Conservation (phyloP, 2,113 vertebrate species). For the Ivindomyrus marchei region DNA sequence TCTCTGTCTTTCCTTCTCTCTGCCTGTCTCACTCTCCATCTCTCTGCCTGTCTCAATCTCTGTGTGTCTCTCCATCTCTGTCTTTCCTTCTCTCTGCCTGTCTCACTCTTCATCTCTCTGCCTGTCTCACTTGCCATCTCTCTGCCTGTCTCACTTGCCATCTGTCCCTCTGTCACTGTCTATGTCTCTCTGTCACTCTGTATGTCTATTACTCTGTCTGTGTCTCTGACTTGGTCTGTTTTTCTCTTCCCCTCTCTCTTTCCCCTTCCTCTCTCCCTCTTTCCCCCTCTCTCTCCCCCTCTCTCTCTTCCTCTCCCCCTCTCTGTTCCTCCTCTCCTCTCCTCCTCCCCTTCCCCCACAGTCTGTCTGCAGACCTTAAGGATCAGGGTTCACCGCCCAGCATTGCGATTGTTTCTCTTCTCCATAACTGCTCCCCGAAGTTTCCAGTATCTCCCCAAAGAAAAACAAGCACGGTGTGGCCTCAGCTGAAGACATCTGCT, state of each 20-base stretch:
- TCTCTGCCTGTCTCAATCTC: neutral
- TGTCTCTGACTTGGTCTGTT: neutral
- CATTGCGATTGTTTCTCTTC: conserved; percentile 24
- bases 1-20: neutral
- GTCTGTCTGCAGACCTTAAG: conserved; percentile 11
- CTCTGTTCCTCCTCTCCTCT: neutral
- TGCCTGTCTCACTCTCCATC: neutral
- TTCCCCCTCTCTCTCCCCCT: neutral
- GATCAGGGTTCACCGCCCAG: conserved; percentile 17
- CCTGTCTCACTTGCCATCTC: neutral
- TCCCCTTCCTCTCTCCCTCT: neutral
- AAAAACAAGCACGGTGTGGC: conserved; percentile 44
- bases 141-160: neutral
- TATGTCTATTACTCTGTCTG: neutral
- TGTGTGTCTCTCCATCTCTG: neutral
- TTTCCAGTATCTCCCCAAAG: conserved; percentile 36
- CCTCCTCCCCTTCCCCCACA: neutral
- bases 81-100: neutral
- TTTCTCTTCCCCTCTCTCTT: neutral
- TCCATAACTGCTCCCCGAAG: conserved; percentile 25
- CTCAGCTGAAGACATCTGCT: conserved; percentile 49
- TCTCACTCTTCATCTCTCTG: neutral
- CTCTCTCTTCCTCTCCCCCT: neutral
- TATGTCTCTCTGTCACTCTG: neutral
- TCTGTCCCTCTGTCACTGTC: neutral